Evolutionary conservation across 2,888 invertebrate genomes (phyloP), one percentile per base, ranked within the genome.

Genomic region (Pyrochroa serraticornis): DNA sequence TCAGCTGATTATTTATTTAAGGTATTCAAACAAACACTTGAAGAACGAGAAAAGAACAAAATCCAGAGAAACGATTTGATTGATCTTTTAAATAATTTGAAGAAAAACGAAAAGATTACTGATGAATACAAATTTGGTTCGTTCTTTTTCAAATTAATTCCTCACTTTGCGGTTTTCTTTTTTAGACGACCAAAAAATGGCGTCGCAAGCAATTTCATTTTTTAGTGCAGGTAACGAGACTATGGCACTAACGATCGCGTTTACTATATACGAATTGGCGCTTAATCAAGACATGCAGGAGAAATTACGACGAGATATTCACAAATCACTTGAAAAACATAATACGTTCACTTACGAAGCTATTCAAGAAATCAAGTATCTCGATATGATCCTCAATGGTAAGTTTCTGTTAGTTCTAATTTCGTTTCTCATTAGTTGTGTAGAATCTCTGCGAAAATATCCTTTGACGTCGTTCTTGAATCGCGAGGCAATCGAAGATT

Each of bases 41-140:
- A 57, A 8, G 53, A 67, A 6, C 48, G 76, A 38, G 58, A 66
- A 31, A 42, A 50, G 14, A 51, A 38, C 5, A 44, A 67, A 35
- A 55, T 66, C 66, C 52, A 81, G 59, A 79, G 83, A 1, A 82
- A 83, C 0, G 84, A 84, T 66, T 82, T 84, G 62, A 81, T 84
- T 3, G 83, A 84, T 70, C 80, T 83, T 78, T 81, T 84, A 79
- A 81, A 83, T 79, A 77, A 82, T 1, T 64, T 83, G 1, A 77
- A 80, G 56, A 73, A 68, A 38, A 67, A 58, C 38, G 57, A 48
- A 10, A 65, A 49, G 41, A 60, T 6, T 6, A 54, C 63, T 5
- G 56, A 68, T 42, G 52, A 64, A 3, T 64, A 65, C 44, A 62
- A 62, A 56, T 67, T 71, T 47, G 67, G 71, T 71, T 39, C 34